phyloP scores from a whole-genome alignment of 2,888 invertebrate species.

The Sipha maydis region DNA sequence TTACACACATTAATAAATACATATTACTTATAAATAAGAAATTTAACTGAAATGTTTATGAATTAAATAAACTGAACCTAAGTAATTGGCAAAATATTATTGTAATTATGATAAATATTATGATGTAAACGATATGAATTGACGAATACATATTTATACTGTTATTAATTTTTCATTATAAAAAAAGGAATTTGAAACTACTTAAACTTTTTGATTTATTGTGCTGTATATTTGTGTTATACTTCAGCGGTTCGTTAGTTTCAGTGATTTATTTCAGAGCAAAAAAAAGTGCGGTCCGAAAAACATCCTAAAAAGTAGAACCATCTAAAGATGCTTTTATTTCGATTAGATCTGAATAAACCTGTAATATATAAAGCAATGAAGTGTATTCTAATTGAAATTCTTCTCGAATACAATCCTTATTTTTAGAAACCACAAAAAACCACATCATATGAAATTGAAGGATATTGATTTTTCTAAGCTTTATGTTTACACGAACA shows the following conservation, averaged over 20 bases:
- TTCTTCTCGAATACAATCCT: neutral
- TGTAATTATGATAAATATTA: neutral
- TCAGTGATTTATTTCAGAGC: neutral
- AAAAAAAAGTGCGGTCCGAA: neutral
- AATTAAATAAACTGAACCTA: no score
- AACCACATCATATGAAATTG: constrained; percentile 1
- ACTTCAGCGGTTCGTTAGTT: neutral
- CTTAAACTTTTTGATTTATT: neutral
- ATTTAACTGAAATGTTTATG: no score
- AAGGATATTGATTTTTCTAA: constrained; percentile 3
- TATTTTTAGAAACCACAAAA: constrained; percentile 13
- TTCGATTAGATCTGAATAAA: neutral
- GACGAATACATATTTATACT: neutral
- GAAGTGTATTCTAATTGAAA: constrained; percentile 34
- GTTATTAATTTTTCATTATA: no score
- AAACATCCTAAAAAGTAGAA: neutral
- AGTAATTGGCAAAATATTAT: no score
- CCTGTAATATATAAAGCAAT: neutral
- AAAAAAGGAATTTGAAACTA: neutral
- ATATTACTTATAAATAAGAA: no score
- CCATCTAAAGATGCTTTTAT: constrained; percentile 3
- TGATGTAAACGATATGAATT: neutral
- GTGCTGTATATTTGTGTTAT: neutral
- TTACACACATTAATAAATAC: no score
- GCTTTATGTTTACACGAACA: neutral